Evolutionary conservation across 1,140 invertebrate species (phyloP).

Genomic region (Plutomurus gul): DNA sequence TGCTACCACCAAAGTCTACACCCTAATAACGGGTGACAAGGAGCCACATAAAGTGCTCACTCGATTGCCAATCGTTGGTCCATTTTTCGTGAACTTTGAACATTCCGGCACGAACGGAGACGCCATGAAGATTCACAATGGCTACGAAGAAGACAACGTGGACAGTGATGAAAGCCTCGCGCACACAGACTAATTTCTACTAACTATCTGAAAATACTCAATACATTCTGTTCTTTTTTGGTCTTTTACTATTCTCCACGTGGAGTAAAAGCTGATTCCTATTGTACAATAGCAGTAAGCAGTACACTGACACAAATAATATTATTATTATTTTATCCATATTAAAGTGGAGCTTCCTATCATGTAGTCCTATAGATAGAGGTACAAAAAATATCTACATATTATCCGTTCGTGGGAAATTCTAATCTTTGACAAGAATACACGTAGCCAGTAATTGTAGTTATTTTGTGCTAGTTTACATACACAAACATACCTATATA

Average conservation of each 20-base stretch:
- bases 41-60: slow-evolving; percentile 20
- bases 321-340: too few relatives aligned
- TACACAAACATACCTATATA: too few relatives aligned
- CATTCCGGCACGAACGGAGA: slow-evolving; percentile 38
- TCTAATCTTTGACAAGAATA: too few relatives aligned
- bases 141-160: slow-evolving; percentile 35
- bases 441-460: too few relatives aligned
- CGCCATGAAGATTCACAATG: slow-evolving; percentile 41
- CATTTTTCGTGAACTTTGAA: slow-evolving; percentile 30
- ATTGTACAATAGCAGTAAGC: too few relatives aligned
- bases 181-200: slow-evolving; percentile 37
- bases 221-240: not conserved
- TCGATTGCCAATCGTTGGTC: slow-evolving; percentile 28
- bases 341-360: too few relatives aligned
- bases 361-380: too few relatives aligned
- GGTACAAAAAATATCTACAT: too few relatives aligned
- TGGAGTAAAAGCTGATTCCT: too few relatives aligned
- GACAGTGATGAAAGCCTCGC: slow-evolving; percentile 43
- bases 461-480: too few relatives aligned
- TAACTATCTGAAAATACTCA: not conserved
- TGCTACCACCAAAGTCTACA: slow-evolving; percentile 26
- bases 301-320: too few relatives aligned
- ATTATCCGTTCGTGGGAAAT: too few relatives aligned
- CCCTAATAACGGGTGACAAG: slow-evolving; percentile 24
- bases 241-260: not conserved